Conservation (phyloP, 2,888 invertebrate species). For the Rhagium mordax region DNA sequence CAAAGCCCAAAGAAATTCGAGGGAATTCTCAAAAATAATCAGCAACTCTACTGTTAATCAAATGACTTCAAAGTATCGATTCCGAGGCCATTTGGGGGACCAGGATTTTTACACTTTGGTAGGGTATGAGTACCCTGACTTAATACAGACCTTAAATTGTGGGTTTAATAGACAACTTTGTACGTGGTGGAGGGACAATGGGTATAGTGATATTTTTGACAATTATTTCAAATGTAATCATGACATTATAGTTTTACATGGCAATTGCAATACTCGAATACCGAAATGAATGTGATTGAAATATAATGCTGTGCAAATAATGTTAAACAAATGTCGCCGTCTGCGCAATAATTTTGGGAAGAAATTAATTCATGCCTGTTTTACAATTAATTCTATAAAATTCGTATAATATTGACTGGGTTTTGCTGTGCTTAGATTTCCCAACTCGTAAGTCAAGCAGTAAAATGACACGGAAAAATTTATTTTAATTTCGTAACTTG, state of each 20-base stretch:
- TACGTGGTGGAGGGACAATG: conserved; percentile 85
- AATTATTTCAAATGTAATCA: conserved; percentile 80
- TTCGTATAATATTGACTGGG: too few relatives aligned
- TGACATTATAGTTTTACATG: conserved; percentile 80
- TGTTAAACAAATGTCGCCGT: too few relatives aligned
- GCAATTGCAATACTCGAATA: conserved; percentile 83
- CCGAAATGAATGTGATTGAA: conserved; percentile 64
- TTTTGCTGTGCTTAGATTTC: too few relatives aligned
- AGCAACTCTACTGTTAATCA: conserved; percentile 72
- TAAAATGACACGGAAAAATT: too few relatives aligned
- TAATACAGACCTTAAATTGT: conserved; percentile 83
- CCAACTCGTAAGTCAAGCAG: too few relatives aligned
- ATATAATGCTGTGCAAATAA: not conserved
- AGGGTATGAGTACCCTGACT: conserved; percentile 78
- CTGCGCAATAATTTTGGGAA: too few relatives aligned
- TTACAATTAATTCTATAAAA: too few relatives aligned
- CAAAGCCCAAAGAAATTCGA: conserved; percentile 77
- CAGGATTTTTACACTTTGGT: conserved; percentile 86
- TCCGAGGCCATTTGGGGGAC: conserved; percentile 84
- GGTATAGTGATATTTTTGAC: conserved; percentile 81
- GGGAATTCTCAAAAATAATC: conserved; percentile 74
- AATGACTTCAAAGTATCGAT: conserved; percentile 76
- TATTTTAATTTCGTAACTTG: too few relatives aligned
- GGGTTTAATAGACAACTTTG: conserved; percentile 88
- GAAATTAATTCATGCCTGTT: too few relatives aligned